Percentiles rank a stretch among this genome's conserved stretches.
Conservation (phyloP, 2,113 vertebrate species). For the Lepisosteus osseus region DNA sequence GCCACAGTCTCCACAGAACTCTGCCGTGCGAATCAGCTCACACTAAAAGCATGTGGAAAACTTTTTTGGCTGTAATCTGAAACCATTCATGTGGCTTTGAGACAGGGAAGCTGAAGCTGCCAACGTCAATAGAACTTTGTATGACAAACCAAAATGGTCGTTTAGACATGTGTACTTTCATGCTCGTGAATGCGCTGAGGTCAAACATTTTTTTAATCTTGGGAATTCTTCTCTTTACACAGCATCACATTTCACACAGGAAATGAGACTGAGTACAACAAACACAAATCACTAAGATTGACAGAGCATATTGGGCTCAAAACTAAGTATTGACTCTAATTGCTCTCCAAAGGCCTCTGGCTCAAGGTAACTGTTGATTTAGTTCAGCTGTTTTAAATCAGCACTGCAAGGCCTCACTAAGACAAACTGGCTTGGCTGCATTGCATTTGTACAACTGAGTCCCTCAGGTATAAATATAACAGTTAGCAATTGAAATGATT, state of each 20-base stretch:
- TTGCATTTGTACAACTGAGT: slow-evolving; percentile 66
- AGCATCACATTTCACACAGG: slow-evolving; percentile 76
- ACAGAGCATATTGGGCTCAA: slow-evolving; percentile 79
- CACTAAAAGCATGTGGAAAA: slow-evolving; percentile 80
- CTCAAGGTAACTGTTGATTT: slow-evolving; percentile 86
- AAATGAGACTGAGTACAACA: slow-evolving; percentile 80
- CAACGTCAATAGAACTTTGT: slow-evolving; percentile 85
- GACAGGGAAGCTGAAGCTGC: slow-evolving; percentile 72
- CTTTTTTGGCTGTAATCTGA: slow-evolving; percentile 78
- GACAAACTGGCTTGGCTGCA: slow-evolving; percentile 71
- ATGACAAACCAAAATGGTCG: slow-evolving; percentile 80
- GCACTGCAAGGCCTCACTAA: slow-evolving; percentile 68
- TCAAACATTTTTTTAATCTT: slow-evolving; percentile 82
- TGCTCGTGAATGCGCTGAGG: slow-evolving; percentile 71
- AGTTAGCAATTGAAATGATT: slow-evolving; percentile 74
- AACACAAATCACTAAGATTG: slow-evolving; percentile 81
- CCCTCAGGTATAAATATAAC: slow-evolving; percentile 66
- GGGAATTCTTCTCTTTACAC: slow-evolving; percentile 76
- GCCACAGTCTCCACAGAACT: slow-evolving; percentile 65
- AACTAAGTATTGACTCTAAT: slow-evolving; percentile 76
- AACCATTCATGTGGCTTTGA: slow-evolving; percentile 83
- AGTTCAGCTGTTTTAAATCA: slow-evolving; percentile 86
- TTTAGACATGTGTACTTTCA: slow-evolving; percentile 80
- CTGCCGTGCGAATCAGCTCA: slow-evolving; percentile 75
- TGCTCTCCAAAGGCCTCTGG: slow-evolving; percentile 80